Percentiles rank a stretch among this genome's conserved stretches.
Evolutionary conservation across 2,888 invertebrate genomes (phyloP).

Genomic region (Ernsta delagoae): DNA sequence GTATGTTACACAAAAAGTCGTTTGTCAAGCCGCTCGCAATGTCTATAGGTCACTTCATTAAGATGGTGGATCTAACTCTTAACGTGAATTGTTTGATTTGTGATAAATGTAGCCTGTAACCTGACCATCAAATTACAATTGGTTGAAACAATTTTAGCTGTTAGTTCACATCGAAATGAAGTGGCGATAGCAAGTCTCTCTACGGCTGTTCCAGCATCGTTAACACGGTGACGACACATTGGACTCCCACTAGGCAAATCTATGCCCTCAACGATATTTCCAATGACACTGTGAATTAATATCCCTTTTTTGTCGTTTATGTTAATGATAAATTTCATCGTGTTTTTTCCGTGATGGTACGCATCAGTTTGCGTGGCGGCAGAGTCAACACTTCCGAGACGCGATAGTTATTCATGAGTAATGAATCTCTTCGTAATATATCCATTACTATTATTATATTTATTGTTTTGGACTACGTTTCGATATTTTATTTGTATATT

Average conservation of each 20-base stretch:
- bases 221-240: not conserved
- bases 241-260: not conserved
- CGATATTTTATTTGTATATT: constrained; percentile 65
- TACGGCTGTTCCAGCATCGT: not conserved
- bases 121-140: not conserved
- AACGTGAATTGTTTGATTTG: not conserved
- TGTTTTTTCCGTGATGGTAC: constrained; percentile 72
- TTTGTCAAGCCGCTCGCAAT: not conserved
- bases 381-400: constrained; percentile 98
- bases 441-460: constrained; percentile 68
- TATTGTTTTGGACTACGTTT: constrained; percentile 76
- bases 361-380: constrained; percentile 95
- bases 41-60: constrained; percentile 24
- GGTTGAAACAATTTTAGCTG: not conserved
- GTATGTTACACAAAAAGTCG: not conserved
- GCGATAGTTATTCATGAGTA: constrained; percentile 96
- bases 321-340: constrained; percentile 72
- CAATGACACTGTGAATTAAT: constrained; percentile 38
- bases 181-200: not conserved
- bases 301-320: constrained; percentile 42
- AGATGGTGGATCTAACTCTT: constrained; percentile 7
- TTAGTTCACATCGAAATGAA: constrained; percentile 19
- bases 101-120: no score
- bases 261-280: constrained; percentile 1
- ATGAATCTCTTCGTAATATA: constrained; percentile 85